Percentiles rank a stretch among this genome's conserved stretches.
Conservation (phyloP, 2,797 vertebrate species). For the Nothura maculosa region DNA sequence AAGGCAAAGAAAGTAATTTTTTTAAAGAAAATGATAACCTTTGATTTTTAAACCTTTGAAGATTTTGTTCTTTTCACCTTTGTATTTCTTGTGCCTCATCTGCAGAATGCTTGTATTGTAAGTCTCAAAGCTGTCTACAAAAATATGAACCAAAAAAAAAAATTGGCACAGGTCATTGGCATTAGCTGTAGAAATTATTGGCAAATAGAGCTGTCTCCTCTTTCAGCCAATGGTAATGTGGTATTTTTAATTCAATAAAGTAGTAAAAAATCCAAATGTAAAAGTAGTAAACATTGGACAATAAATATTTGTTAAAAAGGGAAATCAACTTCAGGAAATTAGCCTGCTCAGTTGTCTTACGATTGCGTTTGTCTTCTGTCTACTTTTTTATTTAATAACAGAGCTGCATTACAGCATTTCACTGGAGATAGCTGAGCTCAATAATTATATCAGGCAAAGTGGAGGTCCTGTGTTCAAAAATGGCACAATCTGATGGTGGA, state of each 20-base stretch:
- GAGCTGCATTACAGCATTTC: not conserved
- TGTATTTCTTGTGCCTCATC: slow-evolving; percentile 64
- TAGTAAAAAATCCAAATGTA: slow-evolving; percentile 79
- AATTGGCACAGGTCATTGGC: slow-evolving; percentile 78
- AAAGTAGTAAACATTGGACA: slow-evolving; percentile 78
- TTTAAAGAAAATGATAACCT: slow-evolving; percentile 32
- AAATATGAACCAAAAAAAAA: slow-evolving; percentile 79
- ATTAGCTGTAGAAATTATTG: slow-evolving; percentile 80
- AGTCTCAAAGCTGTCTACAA: slow-evolving; percentile 75
- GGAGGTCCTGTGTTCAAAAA: not conserved
- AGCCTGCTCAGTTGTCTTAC: slow-evolving; percentile 70
- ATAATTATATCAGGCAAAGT: not conserved
- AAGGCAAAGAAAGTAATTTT: slow-evolving; percentile 8
- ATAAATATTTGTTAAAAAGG: slow-evolving; percentile 82
- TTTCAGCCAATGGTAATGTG: slow-evolving; percentile 82
- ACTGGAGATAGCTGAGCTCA: not conserved
- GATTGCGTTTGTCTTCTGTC: slow-evolving; percentile 63
- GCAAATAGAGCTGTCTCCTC: slow-evolving; percentile 80
- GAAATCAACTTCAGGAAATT: slow-evolving; percentile 76
- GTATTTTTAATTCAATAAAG: slow-evolving; percentile 83
- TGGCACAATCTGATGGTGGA: not conserved
- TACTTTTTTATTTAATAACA: slow-evolving; percentile 34
- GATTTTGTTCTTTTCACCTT: slow-evolving; percentile 43
- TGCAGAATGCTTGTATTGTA: slow-evolving; percentile 70
- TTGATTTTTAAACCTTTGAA: slow-evolving; percentile 32